These are phyloP conservation scores for Otolemur crassicaudatus DNA, from an alignment of 2,797 vertebrate species.

Conservation along the genomic window DNA sequence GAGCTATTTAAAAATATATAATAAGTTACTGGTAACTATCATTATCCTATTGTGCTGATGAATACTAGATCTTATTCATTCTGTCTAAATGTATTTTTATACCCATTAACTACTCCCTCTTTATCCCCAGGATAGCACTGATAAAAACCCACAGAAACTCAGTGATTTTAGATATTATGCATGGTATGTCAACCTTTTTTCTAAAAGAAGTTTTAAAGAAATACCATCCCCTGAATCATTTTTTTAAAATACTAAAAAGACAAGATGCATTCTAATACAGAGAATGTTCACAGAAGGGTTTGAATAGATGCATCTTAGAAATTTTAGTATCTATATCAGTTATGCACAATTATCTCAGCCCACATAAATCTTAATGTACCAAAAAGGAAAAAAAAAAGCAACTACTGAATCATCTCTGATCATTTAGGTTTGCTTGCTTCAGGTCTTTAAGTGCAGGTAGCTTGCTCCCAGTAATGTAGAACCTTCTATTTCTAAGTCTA, in stretches of 20 bases:
- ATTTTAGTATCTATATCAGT: conserved; percentile 31
- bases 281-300: conserved; percentile 49
- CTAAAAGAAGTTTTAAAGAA: conserved; percentile 46
- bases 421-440: conserved; percentile 46
- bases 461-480: neutral
- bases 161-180: neutral
- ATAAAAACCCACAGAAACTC: neutral
- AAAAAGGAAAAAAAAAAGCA: neutral
- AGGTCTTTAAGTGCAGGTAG: neutral
- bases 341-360: conserved; percentile 50
- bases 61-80: neutral
- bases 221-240: conserved; percentile 13
- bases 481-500: conserved; percentile 2
- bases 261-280: conserved; percentile 54
- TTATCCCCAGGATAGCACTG: neutral
- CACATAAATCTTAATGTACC: conserved; percentile 17
- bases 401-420: conserved; percentile 39
- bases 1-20: neutral
- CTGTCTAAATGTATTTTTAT: neutral
- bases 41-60: neutral
- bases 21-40: neutral
- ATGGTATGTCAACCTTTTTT: conserved; percentile 26
- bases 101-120: neutral
- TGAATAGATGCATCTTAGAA: conserved; percentile 44
- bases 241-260: conserved; percentile 55